These are phyloP conservation scores for Ascidia mentula DNA, from an alignment of 23 tunicate species.

Conservation along the genomic window DNA sequence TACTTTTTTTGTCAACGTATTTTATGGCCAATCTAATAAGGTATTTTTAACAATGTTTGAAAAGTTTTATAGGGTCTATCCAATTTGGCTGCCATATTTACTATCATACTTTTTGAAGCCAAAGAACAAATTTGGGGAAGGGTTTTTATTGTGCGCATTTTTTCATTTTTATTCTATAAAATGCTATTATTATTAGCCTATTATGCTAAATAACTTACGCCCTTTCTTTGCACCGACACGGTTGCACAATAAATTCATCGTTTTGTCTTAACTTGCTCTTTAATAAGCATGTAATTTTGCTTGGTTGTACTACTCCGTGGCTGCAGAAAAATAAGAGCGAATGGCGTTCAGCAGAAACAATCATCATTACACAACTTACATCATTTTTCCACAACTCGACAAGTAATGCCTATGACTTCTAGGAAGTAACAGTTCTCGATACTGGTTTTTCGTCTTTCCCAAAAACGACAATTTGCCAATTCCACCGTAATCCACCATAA, in stretches of 20 bases:
- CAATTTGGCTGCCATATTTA: too few relatives aligned
- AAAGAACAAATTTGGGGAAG: too few relatives aligned
- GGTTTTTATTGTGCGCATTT: too few relatives aligned
- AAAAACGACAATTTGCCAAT: slow-evolving; percentile 20
- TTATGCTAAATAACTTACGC: slow-evolving; percentile 5
- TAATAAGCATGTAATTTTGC: slow-evolving; percentile 32
- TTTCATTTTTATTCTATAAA: neutral
- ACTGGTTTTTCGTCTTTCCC: neutral
- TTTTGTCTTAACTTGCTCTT: slow-evolving; percentile 34
- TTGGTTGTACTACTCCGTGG: slow-evolving; percentile 51
- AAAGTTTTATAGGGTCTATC: too few relatives aligned
- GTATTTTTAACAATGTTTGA: too few relatives aligned
- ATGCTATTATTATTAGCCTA: neutral
- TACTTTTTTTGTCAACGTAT: too few relatives aligned
- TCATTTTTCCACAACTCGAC: slow-evolving; percentile 45
- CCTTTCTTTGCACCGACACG: slow-evolving; percentile 12
- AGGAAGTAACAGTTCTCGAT: slow-evolving; percentile 10
- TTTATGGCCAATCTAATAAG: too few relatives aligned
- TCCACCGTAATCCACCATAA: slow-evolving; percentile 28
- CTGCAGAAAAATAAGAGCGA: slow-evolving; percentile 18
- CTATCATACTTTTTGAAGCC: too few relatives aligned
- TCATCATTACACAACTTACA: neutral
- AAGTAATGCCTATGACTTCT: slow-evolving; percentile 45
- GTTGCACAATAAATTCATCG: slow-evolving; percentile 56
- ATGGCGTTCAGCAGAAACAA: too few relatives aligned